Base-by-base conservation (phyloP, 1,140 invertebrate species). In the Phymastichus coffea region DNA sequence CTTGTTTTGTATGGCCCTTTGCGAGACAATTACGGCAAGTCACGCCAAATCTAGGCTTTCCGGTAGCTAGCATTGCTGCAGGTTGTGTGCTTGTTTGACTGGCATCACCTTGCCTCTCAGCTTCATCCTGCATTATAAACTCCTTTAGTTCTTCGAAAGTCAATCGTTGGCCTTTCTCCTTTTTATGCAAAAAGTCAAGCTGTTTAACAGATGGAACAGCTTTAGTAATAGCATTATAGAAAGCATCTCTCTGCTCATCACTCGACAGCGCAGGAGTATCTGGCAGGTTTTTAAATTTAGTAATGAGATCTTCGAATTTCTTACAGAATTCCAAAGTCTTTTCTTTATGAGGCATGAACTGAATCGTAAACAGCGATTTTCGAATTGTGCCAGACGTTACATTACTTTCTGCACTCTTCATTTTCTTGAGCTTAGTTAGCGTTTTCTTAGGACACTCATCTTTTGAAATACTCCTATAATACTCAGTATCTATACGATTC, bases 141-240 rank as follows among this genome's bases (percentile, higher is more conserved):
- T 37, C 26, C 28, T 63, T 58, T 7, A 63, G 17, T 37, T 47
- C 26, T 10, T 63, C 48, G 28, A 57, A 62, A 8, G 17, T 17
- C 4, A 62, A 9, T 15, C 51, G 25, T 43, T 62, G 47, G 9
- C 47, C 43, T 4, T 25, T 57, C 6, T 33, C 14, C 14, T 33
- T 55, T 43, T 51, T 62, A 14, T 20, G 51, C 6, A 62, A 10
- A 46, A 57, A 57, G 7, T 62, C 60, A 6, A 57, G 22, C n/a
- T 51, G 19, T 43, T 63, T 35, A 33, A 59, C 46, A n/a, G 37
- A 26, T 2, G 56, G 56, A 17, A 59, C 51, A 9, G 44, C n/a
- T 12, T n/a, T n/a, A 38, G 59, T 53, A 17, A 63, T 49, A 0
- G 62, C 51, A 23, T 43, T 63, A 17, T 56, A 63, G 47, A 63